phyloP scores from a whole-genome alignment of 1,140 invertebrate species.

The Cotesia typhae region DNA sequence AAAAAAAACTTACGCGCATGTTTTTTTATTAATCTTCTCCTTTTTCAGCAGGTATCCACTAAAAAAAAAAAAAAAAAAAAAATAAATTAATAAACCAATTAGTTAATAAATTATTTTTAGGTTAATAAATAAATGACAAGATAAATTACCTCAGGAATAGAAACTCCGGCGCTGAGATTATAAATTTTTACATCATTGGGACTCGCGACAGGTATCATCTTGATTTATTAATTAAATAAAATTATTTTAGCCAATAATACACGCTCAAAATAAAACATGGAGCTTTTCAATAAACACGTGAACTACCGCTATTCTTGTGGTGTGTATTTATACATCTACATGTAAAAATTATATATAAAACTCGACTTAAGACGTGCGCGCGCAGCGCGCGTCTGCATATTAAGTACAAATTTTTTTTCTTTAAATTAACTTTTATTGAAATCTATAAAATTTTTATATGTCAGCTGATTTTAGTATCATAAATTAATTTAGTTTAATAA shows the following conservation, averaged over 20 bases:
- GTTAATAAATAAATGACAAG: not conserved
- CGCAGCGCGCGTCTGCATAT: no score
- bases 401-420: no score
- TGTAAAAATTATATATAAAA: no score
- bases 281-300: no score
- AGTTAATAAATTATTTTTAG: slow-evolving; percentile 29
- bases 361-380: no score
- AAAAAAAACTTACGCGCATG: slow-evolving; percentile 74
- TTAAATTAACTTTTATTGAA: no score
- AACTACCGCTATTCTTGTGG: no score
- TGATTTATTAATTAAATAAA: not conserved
- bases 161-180: slow-evolving; percentile 95
- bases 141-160: slow-evolving; percentile 88
- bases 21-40: slow-evolving; percentile 85
- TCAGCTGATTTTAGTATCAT: no score
- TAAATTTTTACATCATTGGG: slow-evolving; percentile 98
- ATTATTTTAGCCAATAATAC: not conserved
- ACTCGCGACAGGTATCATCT: slow-evolving; percentile 80
- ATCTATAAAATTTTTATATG: no score
- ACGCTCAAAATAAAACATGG: no score
- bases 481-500: no score
- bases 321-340: no score
- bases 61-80: slow-evolving; percentile 60
- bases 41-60: slow-evolving; percentile 94
- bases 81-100: not conserved